Conservation (phyloP, 2,113 vertebrate species). For the Myotis lucifugus region DNA sequence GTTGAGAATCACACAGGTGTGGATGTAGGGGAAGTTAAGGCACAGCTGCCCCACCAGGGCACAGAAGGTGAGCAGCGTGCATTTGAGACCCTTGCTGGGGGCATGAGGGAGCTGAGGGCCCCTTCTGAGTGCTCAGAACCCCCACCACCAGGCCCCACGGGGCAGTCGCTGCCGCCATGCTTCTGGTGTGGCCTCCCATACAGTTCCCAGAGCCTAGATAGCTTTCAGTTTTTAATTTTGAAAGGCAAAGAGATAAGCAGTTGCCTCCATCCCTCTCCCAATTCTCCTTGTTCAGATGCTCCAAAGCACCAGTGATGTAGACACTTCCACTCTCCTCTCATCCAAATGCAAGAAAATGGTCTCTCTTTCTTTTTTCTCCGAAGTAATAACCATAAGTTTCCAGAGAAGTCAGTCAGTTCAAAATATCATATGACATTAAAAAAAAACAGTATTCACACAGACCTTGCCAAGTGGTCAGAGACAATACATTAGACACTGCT, state of each 20-base stretch:
- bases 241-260: background rate
- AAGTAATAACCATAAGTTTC: background rate
- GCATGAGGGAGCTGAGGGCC: constrained; percentile 85
- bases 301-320: background rate
- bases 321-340: background rate
- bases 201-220: background rate
- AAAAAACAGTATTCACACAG: background rate
- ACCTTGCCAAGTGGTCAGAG: background rate
- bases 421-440: background rate
- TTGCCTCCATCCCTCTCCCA: background rate
- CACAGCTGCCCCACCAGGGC: constrained; percentile 94
- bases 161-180: constrained; percentile 74
- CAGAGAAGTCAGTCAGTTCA: background rate
- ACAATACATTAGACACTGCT: background rate
- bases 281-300: background rate
- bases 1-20: constrained; percentile 96
- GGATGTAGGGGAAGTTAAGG: constrained; percentile 93
- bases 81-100: constrained; percentile 93
- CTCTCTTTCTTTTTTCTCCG: background rate
- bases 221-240: background rate
- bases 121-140: constrained; percentile 88
- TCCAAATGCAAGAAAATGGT: background rate
- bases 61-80: constrained; percentile 94
- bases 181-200: background rate
- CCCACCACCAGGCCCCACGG: constrained; percentile 87